A percentile compares a stretch with the other conserved stretches of the same genome.
Evolutionary conservation across 2,113 vertebrate species (phyloP).

Genomic region (Labrus mixtus): DNA sequence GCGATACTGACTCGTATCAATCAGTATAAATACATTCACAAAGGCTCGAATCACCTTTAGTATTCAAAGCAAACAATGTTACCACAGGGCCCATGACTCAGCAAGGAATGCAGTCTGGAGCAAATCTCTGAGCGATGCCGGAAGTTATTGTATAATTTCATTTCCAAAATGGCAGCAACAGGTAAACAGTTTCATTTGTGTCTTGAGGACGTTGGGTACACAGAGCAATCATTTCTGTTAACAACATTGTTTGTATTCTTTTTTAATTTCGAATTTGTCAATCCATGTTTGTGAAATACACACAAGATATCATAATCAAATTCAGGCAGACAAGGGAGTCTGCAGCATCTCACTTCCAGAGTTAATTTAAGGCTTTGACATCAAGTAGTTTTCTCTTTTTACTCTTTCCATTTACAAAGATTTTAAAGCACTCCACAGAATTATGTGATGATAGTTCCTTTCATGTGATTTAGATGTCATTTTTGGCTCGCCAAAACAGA

Average conservation of each 20-base stretch:
- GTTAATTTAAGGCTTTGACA: too few species aligned
- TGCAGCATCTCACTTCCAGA: too few species aligned
- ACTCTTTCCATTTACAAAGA: too few species aligned
- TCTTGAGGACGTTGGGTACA: neutral
- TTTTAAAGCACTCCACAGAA: too few species aligned
- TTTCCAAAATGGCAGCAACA: neutral
- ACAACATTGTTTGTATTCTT: slow-evolving; percentile 1
- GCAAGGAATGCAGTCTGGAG: slow-evolving; percentile 1
- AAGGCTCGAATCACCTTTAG: slow-evolving; percentile 9
- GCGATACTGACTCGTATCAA: slow-evolving; percentile 33
- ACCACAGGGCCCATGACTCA: neutral
- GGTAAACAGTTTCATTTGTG: neutral
- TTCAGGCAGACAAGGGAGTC: neutral
- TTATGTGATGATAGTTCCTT: too few species aligned
- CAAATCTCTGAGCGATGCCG: slow-evolving; percentile 2
- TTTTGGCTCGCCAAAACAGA: too few species aligned
- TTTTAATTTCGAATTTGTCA: neutral
- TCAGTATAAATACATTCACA: slow-evolving; percentile 19
- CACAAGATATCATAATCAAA: neutral
- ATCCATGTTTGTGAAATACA: neutral
- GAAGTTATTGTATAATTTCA: neutral
- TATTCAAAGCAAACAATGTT: slow-evolving; percentile 22
- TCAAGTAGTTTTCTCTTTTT: too few species aligned
- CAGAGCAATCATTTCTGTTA: neutral
- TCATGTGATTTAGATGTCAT: too few species aligned